Percentiles rank a stretch among this genome's conserved stretches.
Conservation (phyloP, 2,113 vertebrate species). For the Ailuropoda melanoleuca region DNA sequence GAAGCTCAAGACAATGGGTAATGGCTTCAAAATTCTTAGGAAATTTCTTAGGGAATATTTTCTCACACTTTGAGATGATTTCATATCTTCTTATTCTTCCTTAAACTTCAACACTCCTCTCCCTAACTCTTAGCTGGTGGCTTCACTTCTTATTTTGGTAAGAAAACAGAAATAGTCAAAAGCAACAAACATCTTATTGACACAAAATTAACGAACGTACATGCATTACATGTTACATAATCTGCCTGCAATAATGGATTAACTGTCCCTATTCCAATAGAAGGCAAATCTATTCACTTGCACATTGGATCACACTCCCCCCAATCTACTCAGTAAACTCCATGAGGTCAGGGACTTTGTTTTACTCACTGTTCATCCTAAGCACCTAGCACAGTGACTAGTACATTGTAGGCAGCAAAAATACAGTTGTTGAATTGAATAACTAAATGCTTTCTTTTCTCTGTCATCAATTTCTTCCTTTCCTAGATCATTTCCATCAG, state of each 20-base stretch:
- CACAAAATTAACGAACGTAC: neutral
- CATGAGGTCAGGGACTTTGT: neutral
- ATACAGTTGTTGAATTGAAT: neutral
- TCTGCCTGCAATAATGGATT: neutral
- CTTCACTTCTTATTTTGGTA: neutral
- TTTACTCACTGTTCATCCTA: neutral
- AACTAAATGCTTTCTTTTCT: neutral
- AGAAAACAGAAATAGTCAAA: neutral
- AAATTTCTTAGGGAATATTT: neutral
- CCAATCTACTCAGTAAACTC: neutral
- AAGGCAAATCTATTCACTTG: neutral
- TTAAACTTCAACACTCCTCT: neutral
- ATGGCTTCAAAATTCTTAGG: neutral
- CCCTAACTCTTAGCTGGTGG: neutral
- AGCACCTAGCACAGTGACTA: neutral
- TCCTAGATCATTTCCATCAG: neutral
- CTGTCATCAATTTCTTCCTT: neutral
- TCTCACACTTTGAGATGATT: neutral
- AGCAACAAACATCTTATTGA: neutral
- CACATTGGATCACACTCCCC: neutral
- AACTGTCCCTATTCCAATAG: neutral
- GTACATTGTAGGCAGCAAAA: neutral
- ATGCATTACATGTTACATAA: no score
- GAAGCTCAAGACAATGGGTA: neutral
- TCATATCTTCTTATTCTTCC: neutral